Percentiles rank a stretch among this genome's conserved stretches.
Evolutionary conservation across 2,797 vertebrate species (phyloP).

Genomic region (Rhincodon typus): DNA sequence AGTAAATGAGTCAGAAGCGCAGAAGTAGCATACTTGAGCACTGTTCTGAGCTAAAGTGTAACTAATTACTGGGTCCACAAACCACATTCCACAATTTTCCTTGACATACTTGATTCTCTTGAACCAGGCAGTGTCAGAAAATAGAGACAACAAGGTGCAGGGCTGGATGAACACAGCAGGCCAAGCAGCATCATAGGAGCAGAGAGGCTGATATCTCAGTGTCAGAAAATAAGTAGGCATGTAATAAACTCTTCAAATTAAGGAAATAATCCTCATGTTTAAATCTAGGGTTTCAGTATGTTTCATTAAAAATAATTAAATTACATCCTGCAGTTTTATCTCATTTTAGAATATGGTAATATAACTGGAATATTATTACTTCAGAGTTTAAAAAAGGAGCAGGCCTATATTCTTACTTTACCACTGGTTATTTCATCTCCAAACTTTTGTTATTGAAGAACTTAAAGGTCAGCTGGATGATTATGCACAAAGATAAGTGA

Average conservation of each 20-base stretch:
- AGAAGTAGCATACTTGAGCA: conserved; percentile 89
- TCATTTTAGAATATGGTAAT: background rate
- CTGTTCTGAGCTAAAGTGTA: conserved; percentile 71
- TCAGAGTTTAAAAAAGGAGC: background rate
- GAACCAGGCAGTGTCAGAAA: conserved; percentile 44
- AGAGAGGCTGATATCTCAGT: no score
- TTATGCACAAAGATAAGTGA: background rate
- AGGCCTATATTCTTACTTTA: background rate
- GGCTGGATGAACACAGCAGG: no score
- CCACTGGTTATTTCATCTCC: background rate
- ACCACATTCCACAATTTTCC: conserved; percentile 56
- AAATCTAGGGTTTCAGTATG: no score
- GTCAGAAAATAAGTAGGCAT: conserved; percentile 38
- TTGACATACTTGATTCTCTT: conserved; percentile 53
- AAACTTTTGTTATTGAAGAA: background rate
- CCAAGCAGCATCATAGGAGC: no score
- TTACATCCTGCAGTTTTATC: conserved; percentile 18
- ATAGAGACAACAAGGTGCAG: no score
- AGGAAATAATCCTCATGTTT: no score
- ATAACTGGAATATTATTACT: background rate
- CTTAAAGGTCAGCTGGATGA: background rate
- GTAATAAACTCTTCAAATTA: conserved; percentile 36
- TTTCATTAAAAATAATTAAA: conserved; percentile 43
- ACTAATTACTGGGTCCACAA: conserved; percentile 75
- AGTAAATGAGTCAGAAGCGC: conserved; percentile 80